Percentiles rank a stretch among this genome's conserved stretches.
Conservation (phyloP, 2,113 vertebrate genomes). For the Ctenomys sociabilis region DNA sequence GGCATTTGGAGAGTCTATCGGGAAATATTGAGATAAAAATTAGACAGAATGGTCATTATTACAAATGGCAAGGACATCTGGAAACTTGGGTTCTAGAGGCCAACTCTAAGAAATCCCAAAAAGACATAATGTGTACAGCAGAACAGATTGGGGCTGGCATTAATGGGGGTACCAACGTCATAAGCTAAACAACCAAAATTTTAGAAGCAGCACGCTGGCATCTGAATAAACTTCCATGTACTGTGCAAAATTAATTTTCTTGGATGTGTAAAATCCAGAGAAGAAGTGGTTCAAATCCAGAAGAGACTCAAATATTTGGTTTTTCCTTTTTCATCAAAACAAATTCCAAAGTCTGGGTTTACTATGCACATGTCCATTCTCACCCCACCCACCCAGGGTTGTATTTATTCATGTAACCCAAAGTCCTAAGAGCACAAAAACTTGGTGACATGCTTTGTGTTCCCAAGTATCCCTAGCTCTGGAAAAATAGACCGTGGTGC, state of each 20-base stretch:
- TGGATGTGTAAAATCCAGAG: neutral
- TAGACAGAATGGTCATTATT: slow-evolving; percentile 59
- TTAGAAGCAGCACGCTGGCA: neutral
- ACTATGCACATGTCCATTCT: rapidly evolving
- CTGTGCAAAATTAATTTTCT: neutral
- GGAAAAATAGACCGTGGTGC: neutral
- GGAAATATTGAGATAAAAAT: slow-evolving; percentile 72
- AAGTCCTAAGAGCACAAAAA: neutral
- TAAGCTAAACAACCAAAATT: neutral
- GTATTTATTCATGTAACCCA: neutral
- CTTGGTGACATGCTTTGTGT: rapidly evolving
- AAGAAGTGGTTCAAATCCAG: neutral
- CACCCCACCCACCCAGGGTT: neutral
- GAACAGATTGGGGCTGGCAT: neutral
- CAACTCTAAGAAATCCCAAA: neutral
- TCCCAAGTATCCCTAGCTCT: neutral
- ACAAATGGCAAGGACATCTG: slow-evolving; percentile 57
- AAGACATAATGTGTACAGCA: neutral
- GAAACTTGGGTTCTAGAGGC: slow-evolving; percentile 6
- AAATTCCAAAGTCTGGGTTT: neutral
- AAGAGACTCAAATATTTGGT: neutral
- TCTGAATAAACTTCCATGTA: neutral
- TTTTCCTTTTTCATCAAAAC: slow-evolving; percentile 4
- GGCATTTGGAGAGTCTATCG: slow-evolving; percentile 62
- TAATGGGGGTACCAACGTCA: neutral